Base-by-base conservation (phyloP, 2,797 vertebrate species). In the Selene dorsalis region DNA sequence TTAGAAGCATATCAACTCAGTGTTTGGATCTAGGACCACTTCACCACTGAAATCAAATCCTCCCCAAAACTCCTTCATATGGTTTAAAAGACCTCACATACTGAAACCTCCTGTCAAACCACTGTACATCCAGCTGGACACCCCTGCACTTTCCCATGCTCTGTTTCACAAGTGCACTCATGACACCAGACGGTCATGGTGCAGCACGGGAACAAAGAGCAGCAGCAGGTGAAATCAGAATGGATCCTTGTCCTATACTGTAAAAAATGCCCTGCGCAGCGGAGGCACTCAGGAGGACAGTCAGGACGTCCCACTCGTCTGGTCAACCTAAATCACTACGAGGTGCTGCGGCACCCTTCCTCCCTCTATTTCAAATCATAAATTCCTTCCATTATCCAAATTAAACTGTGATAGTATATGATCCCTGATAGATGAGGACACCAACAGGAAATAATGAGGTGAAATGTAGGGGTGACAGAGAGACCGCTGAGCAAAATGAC, bases 311-410 rank as follows among this genome's bases (percentile, higher is more conserved):
- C 50, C 53, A 66, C 58, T 52, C 10, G 64, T 58, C 77, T 65
- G 20, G 28, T 68, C 26, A 20, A 43, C 14, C 69, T 88, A 73
- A 85, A 90, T 88, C 80, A 88, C 69, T 66, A 45, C 73, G 57
- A 32, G 61, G 20, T 58, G 47, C 63, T 38, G 26, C 52, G 7
- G 39, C 59, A 11, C 43, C 64, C 45, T 61, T 61, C 24, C 32
- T 26, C 58, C 28, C 55, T 75, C 20, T 17, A 11, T 39, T 61
- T 70, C 70, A 65, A 43, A 16, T 50, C 60, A 67, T 84, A 72
- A 82, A 87, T 78, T 64, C 45, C 39, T 43, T 71, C 60, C 71
- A 86, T 82, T 86, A 82, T 53, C 53, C 72, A 79, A 85, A 88
- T 87, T 55, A 82, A 70, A 83, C 59, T 66, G 41, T 41, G 62